Conservation (phyloP, 1,140 invertebrate genomes). For the Armadillidium nasatum region DNA sequence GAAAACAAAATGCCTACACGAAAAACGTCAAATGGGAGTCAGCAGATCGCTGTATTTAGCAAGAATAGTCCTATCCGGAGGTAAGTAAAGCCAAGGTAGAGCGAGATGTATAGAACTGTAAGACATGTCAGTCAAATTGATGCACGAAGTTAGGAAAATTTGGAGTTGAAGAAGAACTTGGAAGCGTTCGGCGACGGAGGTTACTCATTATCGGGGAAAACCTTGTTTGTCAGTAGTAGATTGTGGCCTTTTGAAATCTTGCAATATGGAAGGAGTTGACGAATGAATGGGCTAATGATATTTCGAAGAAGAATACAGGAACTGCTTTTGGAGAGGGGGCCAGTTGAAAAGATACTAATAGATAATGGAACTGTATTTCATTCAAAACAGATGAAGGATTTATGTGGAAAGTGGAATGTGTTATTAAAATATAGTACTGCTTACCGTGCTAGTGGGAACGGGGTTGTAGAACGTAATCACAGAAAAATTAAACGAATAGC, state of each 20-base stretch:
- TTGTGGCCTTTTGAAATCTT: background rate
- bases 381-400: no score
- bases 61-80: no score
- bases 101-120: no score
- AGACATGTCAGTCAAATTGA: no score
- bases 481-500: conserved; percentile 5
- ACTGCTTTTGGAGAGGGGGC: background rate
- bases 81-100: no score
- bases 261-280: background rate
- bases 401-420: background rate
- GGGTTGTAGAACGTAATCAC: conserved; percentile 4
- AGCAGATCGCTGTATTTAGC: no score
- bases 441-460: background rate
- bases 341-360: background rate
- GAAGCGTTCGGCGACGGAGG: background rate
- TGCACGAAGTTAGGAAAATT: no score
- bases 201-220: background rate
- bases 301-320: background rate
- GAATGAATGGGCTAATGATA: no score
- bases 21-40: no score
- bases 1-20: no score
- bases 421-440: background rate
- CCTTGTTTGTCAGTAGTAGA: conserved; percentile 1
- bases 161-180: background rate
- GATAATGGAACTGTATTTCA: conserved; percentile 1